Base-by-base conservation (phyloP, 2,888 invertebrate genomes). In the Ichneumoninae sp. region DNA sequence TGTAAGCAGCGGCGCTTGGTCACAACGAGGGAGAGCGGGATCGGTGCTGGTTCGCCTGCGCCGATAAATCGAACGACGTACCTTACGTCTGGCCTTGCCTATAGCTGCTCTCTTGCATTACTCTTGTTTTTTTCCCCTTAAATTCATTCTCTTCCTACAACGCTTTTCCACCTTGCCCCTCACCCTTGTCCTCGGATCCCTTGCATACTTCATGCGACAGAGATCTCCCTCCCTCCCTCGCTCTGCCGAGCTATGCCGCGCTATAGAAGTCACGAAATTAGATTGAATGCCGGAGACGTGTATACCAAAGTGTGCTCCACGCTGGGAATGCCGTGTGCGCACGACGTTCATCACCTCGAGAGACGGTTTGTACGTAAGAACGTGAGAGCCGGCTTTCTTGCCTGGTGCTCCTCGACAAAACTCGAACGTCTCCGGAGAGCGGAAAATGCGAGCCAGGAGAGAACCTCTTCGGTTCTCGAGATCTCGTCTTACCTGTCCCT, bases 31-130 rank as follows among this genome's bases (percentile, higher is more conserved):
- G 70, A 57, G 65, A 54, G 71, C 70, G 76, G 71, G 74, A 65
- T 63, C 70, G 81, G 50, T 76, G 81, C 77, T 74, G 68, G 80
- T 81, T 81, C 81, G 81, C 78, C 83, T 86, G 85, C 83, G 81
- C 83, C 80, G 81, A 86, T 85, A 83, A 86, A 85, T 85, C 84
- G 82, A 85, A 83, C 83, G 70, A 68, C 75, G 68, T 76, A 69
- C 54, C 78, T 69, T 77, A 71, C 80, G 65, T 71, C 79, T 73
- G 69, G 68, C 69, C 50, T 63, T 44, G 60, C 65, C 70, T 69
- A 63, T 76, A 70, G 70, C 50, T 70, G 44, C 74, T 70, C 50
- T 74, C 50, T 76, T 66, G 50, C 69, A 33, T 19, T 54, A 50
- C 63, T 83, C 66, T 52, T 60, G 57, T 77, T 71, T 16, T 69